Evolutionary conservation across 2,113 vertebrate species (phyloP).

Genomic region (Tenebrosternarchus preto): DNA sequence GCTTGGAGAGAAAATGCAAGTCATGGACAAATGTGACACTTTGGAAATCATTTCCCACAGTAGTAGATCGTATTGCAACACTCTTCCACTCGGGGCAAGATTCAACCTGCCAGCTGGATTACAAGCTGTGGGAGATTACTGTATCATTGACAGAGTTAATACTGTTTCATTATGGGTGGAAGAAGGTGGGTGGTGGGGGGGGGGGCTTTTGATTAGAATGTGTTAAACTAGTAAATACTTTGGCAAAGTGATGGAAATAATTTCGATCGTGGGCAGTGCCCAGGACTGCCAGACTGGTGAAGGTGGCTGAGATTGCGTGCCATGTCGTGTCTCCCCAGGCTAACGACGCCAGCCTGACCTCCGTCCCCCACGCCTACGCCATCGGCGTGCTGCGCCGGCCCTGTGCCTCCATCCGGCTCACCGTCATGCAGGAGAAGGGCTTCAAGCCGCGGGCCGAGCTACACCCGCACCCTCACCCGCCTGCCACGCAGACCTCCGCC

Average conservation of each 20-base stretch:
- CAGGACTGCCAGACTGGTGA: not conserved
- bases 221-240: not conserved
- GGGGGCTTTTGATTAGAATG: not conserved
- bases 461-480: conserved; percentile 48
- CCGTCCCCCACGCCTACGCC: conserved; percentile 81
- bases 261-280: not conserved
- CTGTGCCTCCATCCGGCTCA: conserved; percentile 76
- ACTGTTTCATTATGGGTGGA: not conserved
- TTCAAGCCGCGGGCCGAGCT: conserved; percentile 73
- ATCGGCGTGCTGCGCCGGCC: conserved; percentile 79
- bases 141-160: not conserved
- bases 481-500: conserved; percentile 52
- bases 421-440: conserved; percentile 90
- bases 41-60: not conserved
- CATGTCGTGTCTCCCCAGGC: conserved; percentile 69
- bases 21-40: not conserved
- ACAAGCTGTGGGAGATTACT: not conserved
- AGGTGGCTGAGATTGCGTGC: not conserved
- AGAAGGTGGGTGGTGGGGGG: too few relatives aligned
- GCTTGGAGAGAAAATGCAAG: not conserved
- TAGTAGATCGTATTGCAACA: conserved; percentile 13
- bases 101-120: not conserved
- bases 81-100: not conserved
- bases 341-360: conserved; percentile 85
- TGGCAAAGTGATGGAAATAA: not conserved